Base-by-base conservation (phyloP, 1,140 invertebrate genomes). In the Drosophila elegans region DNA sequence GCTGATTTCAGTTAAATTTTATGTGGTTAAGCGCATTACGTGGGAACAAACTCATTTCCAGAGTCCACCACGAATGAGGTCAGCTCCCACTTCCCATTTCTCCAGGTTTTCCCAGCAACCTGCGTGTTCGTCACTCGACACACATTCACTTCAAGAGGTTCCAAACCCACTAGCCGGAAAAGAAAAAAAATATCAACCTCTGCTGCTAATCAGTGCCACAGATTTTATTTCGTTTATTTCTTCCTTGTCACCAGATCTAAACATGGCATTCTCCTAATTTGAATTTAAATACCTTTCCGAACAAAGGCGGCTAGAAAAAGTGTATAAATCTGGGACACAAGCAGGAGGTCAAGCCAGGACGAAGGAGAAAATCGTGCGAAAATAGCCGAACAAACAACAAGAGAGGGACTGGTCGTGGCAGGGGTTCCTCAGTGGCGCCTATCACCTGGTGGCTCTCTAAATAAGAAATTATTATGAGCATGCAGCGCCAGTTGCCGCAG, bases 381-480 rank as follows among this genome's bases (percentile, higher is more conserved):
- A 88, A 79, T 62, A 74, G 73, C 41, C 54, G 41, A 67, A 76
- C 78, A 80, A 73, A 80, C 78, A 80, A 73, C 72, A 88, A 51
- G 75, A 49, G 51, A 54, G 62, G 12, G 16, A 42, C 6, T 32
- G 53, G 21, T 16, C 44, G 12, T 9, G 38, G 9, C n/a, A 12
- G 53, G 29, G n/a, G 13, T n/a, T 48, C 41, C 59, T 45, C 25
- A 45, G 49, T 56, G 75, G 63, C 53, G 53, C 63, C 66, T 41
- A 59, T 86, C 59, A 88, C 78, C 82, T 80, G 80, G 48, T 66
- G 59, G 56, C 38, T 78, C 34, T 55, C 76, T 83, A 84, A 89
- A 88, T 83, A 89, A 88, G 84, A 88, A 88, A 89, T 88, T 88
- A 88, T 88, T 88, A 83, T 88, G 74, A 89, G 64, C 84, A 72